Base-by-base conservation (phyloP, 2,888 invertebrate species). In the Pharmacophagus antenor region DNA sequence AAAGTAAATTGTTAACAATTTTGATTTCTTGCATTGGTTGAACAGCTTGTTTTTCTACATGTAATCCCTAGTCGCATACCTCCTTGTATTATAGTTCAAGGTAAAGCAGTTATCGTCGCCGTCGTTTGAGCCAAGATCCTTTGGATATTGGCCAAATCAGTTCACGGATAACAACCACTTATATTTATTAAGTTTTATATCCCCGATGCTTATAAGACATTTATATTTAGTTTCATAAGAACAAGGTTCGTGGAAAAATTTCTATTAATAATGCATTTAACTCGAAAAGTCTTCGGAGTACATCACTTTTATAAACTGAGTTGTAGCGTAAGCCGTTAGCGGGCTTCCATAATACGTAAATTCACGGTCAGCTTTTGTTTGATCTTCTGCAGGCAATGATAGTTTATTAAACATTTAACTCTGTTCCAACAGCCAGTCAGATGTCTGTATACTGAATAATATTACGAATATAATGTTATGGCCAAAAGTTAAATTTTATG, bases 131-230 rank as follows among this genome's bases (percentile, higher is more conserved):
- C 74, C 72, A 74, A 78, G 66, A 80, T 74, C 80, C 78, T 79
- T 82, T 81, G 81, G 80, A 74, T 58, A 61, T 65, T 63, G 61
- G 77, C 80, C 82, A 84, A 79, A 56, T 61, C 51, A 48, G 64
- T 68, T 67, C 65, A 65, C 57, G n/a, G 53, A 53, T 62, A 63
- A 46, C 37, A 52, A 37, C 37, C 41, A 61, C 31, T 31, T 25
- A 5, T 25, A 25, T 22, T 46, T 46, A n/a, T n/a, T 31, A 23
- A 55, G 7, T 52, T 56, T 27, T 48, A 60, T 31, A 31, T 46
- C 44, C 31, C 37, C 27, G 18, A 27, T 46, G 54, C 50, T 54
- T 48, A 46, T 46, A 42, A 50, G 41, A 20, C n/a, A 42, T 20
- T 41, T 42, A 22, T 41, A 48, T 53, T 53, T 48, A 48, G 48